A percentile compares a stretch with the other conserved stretches of the same genome.
These are phyloP conservation scores for Cheilosia pagana DNA, from an alignment of 2,888 invertebrate genomes.

Conservation along the genomic window DNA sequence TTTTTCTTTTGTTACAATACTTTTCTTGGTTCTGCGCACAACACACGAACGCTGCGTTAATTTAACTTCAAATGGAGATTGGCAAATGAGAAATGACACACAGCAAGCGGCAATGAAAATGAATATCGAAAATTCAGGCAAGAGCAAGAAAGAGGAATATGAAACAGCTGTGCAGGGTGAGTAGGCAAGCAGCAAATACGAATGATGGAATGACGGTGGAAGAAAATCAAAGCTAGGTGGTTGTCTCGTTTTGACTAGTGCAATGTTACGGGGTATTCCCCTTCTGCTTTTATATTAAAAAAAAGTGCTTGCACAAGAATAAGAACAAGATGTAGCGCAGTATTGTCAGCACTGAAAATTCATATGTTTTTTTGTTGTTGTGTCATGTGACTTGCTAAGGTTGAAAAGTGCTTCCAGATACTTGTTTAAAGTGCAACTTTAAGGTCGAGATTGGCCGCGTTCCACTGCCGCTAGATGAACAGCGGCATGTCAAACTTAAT, in stretches of 20 bases:
- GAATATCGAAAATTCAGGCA: slow-evolving; percentile 4
- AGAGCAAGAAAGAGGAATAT: slow-evolving; percentile 1
- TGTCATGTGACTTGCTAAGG: too few relatives aligned
- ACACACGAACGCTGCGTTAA: slow-evolving; percentile 12
- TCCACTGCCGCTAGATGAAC: too few relatives aligned
- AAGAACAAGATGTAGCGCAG: too few relatives aligned
- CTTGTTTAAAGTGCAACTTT: too few relatives aligned
- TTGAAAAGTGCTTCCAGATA: too few relatives aligned
- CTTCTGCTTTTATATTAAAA: neutral
- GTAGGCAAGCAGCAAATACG: neutral
- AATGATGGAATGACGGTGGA: neutral
- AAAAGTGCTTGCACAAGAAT: too few relatives aligned
- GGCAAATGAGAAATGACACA: neutral
- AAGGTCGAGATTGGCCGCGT: too few relatives aligned
- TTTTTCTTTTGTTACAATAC: slow-evolving; percentile 5
- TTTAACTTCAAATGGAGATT: slow-evolving; percentile 41
- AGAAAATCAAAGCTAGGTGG: neutral
- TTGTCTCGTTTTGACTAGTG: slow-evolving; percentile 15
- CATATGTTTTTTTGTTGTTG: too few relatives aligned
- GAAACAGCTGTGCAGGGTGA: slow-evolving; percentile 5
- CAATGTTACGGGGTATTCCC: neutral
- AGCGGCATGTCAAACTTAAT: too few relatives aligned
- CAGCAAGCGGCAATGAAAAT: slow-evolving; percentile 1
- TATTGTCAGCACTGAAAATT: too few relatives aligned
- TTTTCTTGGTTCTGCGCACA: slow-evolving; percentile 52